Base-by-base conservation (phyloP, 2,888 invertebrate genomes). In the Parascotia fuliginaria region DNA sequence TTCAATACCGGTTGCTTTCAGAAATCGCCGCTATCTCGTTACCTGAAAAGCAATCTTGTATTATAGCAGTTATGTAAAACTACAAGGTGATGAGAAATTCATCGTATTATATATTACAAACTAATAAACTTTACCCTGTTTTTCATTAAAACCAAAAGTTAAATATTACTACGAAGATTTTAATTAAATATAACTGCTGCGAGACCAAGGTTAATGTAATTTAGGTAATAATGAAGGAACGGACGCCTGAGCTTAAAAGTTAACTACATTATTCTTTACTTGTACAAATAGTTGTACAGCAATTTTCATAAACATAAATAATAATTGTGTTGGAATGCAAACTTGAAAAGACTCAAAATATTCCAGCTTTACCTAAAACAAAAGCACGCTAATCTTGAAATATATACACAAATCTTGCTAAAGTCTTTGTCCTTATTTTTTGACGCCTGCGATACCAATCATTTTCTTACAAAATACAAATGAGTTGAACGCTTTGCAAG, bases 201-300 rank as follows among this genome's bases (percentile, higher is more conserved):
- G 43, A 50, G 55, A 47, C 49, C 46, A 67, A 61, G 58, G 60
- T 61, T 50, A 41, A 13, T 39, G 43, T 62, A 60, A 65, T 60
- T 60, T 58, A n/a, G n/a, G n/a, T n/a, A 45, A 62, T 61, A 58
- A 70, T 61, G 41, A 70, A 61, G 52, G 42, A 55, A 52, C 46
- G 52, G 53, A 56, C 47, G 54, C 41, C 34, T 27, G 41, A 38
- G 53, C 48, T 49, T 38, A 28, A 51, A 59, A 55, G 59, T 65
- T 59, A 48, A 43, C 42, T 36, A 65, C 56, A n/a, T 53, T 52
- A 54, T 27, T 39, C 36, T 53, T 59, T 51, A 65, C 54, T 56
- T 47, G 37, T 42, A 48, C 32, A 46, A 46, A 52, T 46, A 56
- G 28, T 42, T 32, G 31, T 44, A 39, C 32, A 53, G 31, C 14